These are phyloP conservation scores for Drosophila pseudotakahashii DNA, from an alignment of 2,888 invertebrate genomes.

Conservation along the genomic window DNA sequence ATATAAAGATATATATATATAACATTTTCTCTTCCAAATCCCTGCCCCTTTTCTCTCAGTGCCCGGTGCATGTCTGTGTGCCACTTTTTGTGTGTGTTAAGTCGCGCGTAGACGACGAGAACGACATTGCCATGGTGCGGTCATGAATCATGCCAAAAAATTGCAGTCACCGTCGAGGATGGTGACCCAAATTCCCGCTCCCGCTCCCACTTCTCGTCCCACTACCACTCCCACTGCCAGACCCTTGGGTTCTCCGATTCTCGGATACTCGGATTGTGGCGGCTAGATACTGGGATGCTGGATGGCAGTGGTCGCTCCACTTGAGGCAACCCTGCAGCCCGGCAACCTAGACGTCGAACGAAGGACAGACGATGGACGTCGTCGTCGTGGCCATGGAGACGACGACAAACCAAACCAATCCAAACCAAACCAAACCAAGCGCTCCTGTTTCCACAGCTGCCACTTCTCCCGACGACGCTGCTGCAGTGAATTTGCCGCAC, in stretches of 20 bases:
- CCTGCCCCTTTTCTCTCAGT: background rate
- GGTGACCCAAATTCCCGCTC: conserved; percentile 66
- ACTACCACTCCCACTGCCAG: background rate
- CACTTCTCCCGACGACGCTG: conserved; percentile 15
- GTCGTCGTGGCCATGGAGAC: conserved; percentile 57
- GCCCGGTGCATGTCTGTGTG: conserved; percentile 1
- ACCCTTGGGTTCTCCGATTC: conserved; percentile 11
- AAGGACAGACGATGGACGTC: conserved; percentile 36
- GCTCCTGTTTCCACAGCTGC: conserved; percentile 21
- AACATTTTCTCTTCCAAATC: background rate
- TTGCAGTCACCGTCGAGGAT: conserved; percentile 59
- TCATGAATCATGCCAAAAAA: conserved; percentile 76
- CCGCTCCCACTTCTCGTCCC: background rate
- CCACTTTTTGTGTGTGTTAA: conserved; percentile 56
- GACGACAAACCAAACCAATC: conserved; percentile 17
- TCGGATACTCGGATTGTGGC: conserved; percentile 8
- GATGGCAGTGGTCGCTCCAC: conserved; percentile 39
- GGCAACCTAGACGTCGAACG: conserved; percentile 22
- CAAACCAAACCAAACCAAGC: background rate
- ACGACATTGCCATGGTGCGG: conserved; percentile 52
- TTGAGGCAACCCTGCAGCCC: conserved; percentile 47
- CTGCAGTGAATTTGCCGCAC: conserved; percentile 70
- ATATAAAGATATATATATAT: too few relatives aligned
- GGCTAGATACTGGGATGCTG: background rate
- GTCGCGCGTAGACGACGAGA: conserved; percentile 59